Percentiles rank a stretch among this genome's conserved stretches.
Conservation (phyloP, 2,888 invertebrate genomes). For the Macaria notata region DNA sequence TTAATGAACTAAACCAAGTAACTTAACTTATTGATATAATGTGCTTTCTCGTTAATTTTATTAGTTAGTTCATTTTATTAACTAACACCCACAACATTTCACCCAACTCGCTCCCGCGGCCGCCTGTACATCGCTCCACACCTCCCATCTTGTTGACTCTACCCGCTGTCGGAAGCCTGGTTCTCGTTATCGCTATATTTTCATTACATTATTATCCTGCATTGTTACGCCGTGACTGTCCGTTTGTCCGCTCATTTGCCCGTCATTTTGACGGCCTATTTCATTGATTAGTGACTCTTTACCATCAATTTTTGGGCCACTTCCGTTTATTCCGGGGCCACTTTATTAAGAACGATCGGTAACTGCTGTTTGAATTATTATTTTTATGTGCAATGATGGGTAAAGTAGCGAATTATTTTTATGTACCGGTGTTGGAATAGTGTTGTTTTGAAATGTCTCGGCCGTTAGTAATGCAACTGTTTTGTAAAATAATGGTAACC, state of each 20-base stretch:
- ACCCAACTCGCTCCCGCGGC: slow-evolving; percentile 21
- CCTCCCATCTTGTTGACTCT: slow-evolving; percentile 58
- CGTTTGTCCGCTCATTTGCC: slow-evolving; percentile 26
- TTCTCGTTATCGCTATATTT: slow-evolving; percentile 62
- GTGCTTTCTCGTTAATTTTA: no score
- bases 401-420: slow-evolving; percentile 2
- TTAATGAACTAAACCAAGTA: no score
- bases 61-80: no score
- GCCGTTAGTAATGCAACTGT: no score
- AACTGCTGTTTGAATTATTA: slow-evolving; percentile 34
- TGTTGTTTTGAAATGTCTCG: no score
- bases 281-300: slow-evolving; percentile 41
- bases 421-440: neutral
- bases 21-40: no score
- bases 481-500: no score
- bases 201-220: slow-evolving; percentile 49
- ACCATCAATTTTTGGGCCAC: slow-evolving; percentile 34
- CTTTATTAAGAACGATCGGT: slow-evolving; percentile 36
- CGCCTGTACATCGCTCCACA: slow-evolving; percentile 27
- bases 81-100: no score
- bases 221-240: slow-evolving; percentile 56
- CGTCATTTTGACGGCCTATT: slow-evolving; percentile 29
- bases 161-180: slow-evolving; percentile 54
- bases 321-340: slow-evolving; percentile 43
- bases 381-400: slow-evolving; percentile 24